Evolutionary conservation across 2,888 invertebrate species (phyloP).

Genomic region (Parnassius smintheus): DNA sequence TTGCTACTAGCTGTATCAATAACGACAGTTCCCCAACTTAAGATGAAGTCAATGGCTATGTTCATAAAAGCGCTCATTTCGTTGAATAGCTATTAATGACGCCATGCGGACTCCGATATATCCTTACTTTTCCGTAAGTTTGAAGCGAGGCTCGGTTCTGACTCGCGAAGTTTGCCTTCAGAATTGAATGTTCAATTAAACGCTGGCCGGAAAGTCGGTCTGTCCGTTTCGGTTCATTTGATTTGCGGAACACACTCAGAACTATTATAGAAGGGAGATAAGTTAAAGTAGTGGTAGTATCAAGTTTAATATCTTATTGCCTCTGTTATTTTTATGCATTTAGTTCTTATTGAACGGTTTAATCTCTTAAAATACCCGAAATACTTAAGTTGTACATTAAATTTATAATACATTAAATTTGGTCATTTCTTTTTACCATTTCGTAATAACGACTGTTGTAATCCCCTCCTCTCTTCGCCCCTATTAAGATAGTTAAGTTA

Average conservation of each 20-base stretch:
- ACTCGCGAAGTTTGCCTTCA: slow-evolving; percentile 45
- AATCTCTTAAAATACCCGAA: no score
- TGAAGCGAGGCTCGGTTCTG: slow-evolving; percentile 14
- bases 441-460: no score
- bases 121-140: slow-evolving; percentile 21
- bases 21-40: neutral
- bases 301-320: no score
- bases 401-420: no score
- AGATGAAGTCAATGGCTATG: slow-evolving; percentile 3
- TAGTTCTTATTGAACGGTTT: no score
- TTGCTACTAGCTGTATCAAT: neutral
- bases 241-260: slow-evolving; percentile 11
- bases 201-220: slow-evolving; percentile 35
- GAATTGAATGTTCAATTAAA: slow-evolving; percentile 57
- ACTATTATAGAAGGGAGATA: slow-evolving; percentile 5
- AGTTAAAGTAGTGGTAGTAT: neutral
- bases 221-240: slow-evolving; percentile 19
- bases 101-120: slow-evolving; percentile 16
- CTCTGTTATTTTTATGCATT: no score
- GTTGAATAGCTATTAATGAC: slow-evolving; percentile 19
- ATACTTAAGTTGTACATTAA: no score
- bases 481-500: no score
- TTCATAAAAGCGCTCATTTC: slow-evolving; percentile 6
- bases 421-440: no score
- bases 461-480: no score